Conservation (phyloP, 2,797 vertebrate genomes). For the Peromyscus attwateri region DNA sequence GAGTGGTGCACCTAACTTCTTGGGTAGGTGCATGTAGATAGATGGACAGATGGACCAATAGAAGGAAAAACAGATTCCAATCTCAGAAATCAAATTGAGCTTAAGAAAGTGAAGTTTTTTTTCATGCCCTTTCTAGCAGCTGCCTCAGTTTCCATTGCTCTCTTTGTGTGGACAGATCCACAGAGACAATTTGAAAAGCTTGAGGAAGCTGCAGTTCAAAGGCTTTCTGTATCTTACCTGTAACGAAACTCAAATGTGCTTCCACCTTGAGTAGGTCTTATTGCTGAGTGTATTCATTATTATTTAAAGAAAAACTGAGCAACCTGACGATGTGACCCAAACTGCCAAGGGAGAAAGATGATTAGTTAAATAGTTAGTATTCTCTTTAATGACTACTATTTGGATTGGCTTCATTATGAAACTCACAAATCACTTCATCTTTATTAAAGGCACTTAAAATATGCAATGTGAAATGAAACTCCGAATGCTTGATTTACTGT, state of each 20-base stretch:
- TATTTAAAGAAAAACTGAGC: slow-evolving; percentile 77
- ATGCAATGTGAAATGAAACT: slow-evolving; percentile 74
- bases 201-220: slow-evolving; percentile 45
- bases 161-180: neutral
- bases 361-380: slow-evolving; percentile 61
- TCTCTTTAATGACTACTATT: slow-evolving; percentile 72
- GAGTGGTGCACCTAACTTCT: neutral
- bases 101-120: neutral
- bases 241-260: slow-evolving; percentile 61
- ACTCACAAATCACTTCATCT: slow-evolving; percentile 76
- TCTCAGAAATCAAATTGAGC: neutral
- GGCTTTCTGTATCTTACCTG: slow-evolving; percentile 41
- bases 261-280: slow-evolving; percentile 10
- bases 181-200: neutral
- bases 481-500: slow-evolving; percentile 5
- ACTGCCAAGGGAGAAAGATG: neutral
- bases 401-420: slow-evolving; percentile 77
- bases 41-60: neutral
- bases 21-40: neutral
- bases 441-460: slow-evolving; percentile 74
- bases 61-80: neutral
- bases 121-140: neutral
- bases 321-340: slow-evolving; percentile 63
- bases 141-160: neutral
- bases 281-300: slow-evolving; percentile 66